A percentile compares a stretch with the other conserved stretches of the same genome.
These are phyloP conservation scores for Schrankia costaestrigalis DNA, from an alignment of 2,888 invertebrate species.

Conservation along the genomic window DNA sequence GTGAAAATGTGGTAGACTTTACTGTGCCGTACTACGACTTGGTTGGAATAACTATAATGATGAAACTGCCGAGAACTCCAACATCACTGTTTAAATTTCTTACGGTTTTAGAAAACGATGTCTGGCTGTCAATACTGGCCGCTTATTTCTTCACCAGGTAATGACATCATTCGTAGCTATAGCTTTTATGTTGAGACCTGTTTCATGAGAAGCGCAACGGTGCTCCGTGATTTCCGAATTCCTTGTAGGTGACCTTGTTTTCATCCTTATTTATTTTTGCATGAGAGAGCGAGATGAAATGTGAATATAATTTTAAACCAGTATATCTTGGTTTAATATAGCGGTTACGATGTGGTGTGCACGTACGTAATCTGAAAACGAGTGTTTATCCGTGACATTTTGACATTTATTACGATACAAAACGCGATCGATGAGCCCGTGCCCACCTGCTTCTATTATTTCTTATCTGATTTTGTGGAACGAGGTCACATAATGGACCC, in stretches of 20 bases:
- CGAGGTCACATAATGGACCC: conserved; percentile 52
- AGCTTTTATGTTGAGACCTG: conserved; percentile 36
- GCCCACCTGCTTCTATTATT: conserved; percentile 57
- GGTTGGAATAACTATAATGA: conserved; percentile 97
- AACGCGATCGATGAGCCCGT: conserved; percentile 44
- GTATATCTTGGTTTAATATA: conserved; percentile 17
- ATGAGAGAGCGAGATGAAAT: conserved; percentile 13
- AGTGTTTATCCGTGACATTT: conserved; percentile 38
- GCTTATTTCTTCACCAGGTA: conserved; percentile 97
- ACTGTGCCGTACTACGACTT: conserved; percentile 99
- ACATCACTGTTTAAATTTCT: conserved; percentile 98
- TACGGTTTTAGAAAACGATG: conserved; percentile 96
- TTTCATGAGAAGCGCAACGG: conserved; percentile 22
- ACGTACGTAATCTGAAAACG: conserved; percentile 25
- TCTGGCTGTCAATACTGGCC: conserved; percentile 97
- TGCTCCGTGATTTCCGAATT: conserved; percentile 40
- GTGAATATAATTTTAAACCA: conserved; percentile 14
- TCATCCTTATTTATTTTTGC: conserved; percentile 26
- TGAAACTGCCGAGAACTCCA: conserved; percentile 93
- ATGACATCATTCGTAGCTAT: conserved; percentile 40
- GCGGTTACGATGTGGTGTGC: conserved; percentile 14
- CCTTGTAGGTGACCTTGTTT: conserved; percentile 30
- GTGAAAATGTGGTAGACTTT: conserved; percentile 98
- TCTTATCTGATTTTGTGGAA: conserved; percentile 64
- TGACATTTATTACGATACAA: conserved; percentile 39